Evolutionary conservation across 2,113 vertebrate species (phyloP), one percentile per base, ranked within the genome.

Genomic region (Beaufortia kweichowensis): DNA sequence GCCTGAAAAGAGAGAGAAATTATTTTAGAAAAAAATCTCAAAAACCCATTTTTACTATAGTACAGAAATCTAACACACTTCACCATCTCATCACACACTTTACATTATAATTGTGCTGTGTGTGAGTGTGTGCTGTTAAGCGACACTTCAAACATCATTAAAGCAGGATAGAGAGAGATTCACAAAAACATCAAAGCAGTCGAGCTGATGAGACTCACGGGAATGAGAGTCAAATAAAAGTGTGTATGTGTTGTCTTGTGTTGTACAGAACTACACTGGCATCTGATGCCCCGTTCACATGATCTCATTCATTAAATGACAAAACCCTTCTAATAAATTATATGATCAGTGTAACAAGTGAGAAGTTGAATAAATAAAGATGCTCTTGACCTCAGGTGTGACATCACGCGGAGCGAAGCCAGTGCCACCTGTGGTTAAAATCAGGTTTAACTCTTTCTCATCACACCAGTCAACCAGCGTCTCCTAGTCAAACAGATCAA

Each of bases 301-400:
- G n/a, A n/a, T n/a, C n/a, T n/a, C n/a, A n/a, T n/a, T n/a, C n/a
- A n/a, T n/a, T n/a, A n/a, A n/a, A n/a, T n/a, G n/a, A n/a, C n/a
- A n/a, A n/a, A n/a, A n/a, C n/a, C n/a, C n/a, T n/a, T n/a, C n/a
- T n/a, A n/a, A n/a, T n/a, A n/a, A n/a, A n/a, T n/a, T n/a, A n/a
- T n/a, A n/a, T n/a, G n/a, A n/a, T n/a, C n/a, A n/a, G n/a, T n/a
- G n/a, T n/a, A n/a, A n/a, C n/a, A n/a, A n/a, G n/a, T n/a, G n/a
- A n/a, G n/a, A n/a, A n/a, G n/a, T n/a, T n/a, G n/a, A n/a, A n/a
- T n/a, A n/a, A n/a, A n/a, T n/a, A n/a, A n/a, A n/a, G n/a, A n/a
- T n/a, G n/a, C n/a, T n/a, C n/a, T n/a, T n/a, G n/a, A 98, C 97
- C 96, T 99, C 97, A 87, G 97, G 97, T 83, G 97, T 99, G 90